Conservation (phyloP, 2,888 invertebrate genomes). For the Anoncus sp. region DNA sequence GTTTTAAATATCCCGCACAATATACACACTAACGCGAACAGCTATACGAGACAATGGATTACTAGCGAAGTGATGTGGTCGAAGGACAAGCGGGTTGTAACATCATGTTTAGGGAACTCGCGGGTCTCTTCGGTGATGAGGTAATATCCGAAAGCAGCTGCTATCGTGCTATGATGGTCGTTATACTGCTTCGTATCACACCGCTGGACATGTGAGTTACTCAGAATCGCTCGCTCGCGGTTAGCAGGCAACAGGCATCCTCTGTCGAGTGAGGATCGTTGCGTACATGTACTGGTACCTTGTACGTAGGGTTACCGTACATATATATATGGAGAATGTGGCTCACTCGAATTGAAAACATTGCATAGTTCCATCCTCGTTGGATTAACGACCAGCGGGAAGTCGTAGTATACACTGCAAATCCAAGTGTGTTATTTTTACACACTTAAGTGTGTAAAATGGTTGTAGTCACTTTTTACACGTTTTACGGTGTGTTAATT, state of each 20-base stretch:
- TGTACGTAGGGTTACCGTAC: background rate
- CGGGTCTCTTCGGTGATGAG: slow-evolving; percentile 18
- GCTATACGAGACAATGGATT: no score
- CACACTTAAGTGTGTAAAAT: no score
- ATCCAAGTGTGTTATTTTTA: no score
- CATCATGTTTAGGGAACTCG: slow-evolving; percentile 34
- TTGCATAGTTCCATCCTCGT: slow-evolving; percentile 2
- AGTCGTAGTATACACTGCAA: no score
- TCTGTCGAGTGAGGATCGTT: background rate
- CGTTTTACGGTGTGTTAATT: no score
- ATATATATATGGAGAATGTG: background rate
- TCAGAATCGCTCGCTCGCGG: slow-evolving; percentile 10
- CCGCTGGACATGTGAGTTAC: slow-evolving; percentile 7
- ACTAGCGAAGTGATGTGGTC: background rate
- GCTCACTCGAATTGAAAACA: slow-evolving; percentile 13
- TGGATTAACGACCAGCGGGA: background rate
- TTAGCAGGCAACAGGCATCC: background rate
- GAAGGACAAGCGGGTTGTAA: slow-evolving; percentile 2
- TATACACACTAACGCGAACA: background rate
- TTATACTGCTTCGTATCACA: background rate
- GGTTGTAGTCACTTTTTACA: no score
- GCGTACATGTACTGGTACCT: background rate
- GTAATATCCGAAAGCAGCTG: slow-evolving; percentile 44
- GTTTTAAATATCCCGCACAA: background rate
- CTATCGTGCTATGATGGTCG: slow-evolving; percentile 20